Base-by-base conservation (phyloP, 2,113 vertebrate genomes). In the Muntiacus reevesi region DNA sequence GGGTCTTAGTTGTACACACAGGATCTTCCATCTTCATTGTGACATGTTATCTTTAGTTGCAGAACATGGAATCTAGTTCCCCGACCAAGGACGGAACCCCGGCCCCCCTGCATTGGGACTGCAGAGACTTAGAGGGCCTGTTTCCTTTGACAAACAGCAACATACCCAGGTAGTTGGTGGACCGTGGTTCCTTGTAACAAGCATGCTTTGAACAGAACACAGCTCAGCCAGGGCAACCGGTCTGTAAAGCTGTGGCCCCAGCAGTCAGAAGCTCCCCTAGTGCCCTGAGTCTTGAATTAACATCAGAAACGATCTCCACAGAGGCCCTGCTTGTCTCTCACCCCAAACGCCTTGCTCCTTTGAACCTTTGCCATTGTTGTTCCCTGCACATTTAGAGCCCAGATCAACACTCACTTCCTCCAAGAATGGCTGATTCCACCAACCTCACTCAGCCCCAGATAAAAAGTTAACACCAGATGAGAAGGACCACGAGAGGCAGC, bases 81-180 rank as follows among this genome's bases (percentile, higher is more conserved):
- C 67, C 0, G 1, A 40, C 67, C 5, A 74, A 40, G 19, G 67
- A 40, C n/a, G 12, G n/a, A 71, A 71, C 67, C 19, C 67, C 0
- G 1, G n/a, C 2, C 19, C 67, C n/a, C n/a, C 10, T 23, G 67
- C 10, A 12, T 0, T 71, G n/a, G n/a, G n/a, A 40, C 10, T 12
- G 19, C 67, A 71, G 67, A 71, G 67, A 71, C n/a, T 71, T 40
- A 71, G 67, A 71, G n/a, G 21, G n/a, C 67, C 67, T 40, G 40
- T 30, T 60, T 9, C 55, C 89, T 43, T 45, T 54, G 50, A 67
- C 33, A 23, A 23, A 78, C 59, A 64, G n/a, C 67, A n/a, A n/a
- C 54, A 55, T 36, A 14, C 27, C 74, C 3, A 5, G 43, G 74
- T 25, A 19, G 33, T 17, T 7, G 3, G 30, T 25, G 83, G 30